Percentiles rank a stretch among this genome's conserved stretches.
Evolutionary conservation across 2,888 invertebrate species (phyloP).

Genomic region (Dermolepida albohirtum): DNA sequence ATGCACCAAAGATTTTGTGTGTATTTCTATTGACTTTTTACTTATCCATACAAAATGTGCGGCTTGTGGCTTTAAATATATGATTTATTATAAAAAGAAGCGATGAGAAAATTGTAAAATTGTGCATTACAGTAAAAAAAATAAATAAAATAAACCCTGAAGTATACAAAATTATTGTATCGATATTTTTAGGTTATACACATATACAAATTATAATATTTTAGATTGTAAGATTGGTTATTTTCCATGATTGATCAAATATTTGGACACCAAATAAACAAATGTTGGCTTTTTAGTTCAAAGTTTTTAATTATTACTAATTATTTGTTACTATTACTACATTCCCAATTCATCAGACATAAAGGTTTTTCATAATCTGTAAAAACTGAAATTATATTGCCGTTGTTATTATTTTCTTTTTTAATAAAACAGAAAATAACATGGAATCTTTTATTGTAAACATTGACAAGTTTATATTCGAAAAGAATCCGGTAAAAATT

Average conservation of each 20-base stretch:
- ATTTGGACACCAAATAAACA: conserved; percentile 43
- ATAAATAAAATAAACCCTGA: conserved; percentile 17
- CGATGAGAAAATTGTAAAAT: conserved; percentile 32
- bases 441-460: conserved; percentile 11
- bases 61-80: conserved; percentile 35
- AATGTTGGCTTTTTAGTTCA: conserved; percentile 41
- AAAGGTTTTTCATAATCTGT: conserved; percentile 13
- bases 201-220: conserved; percentile 41
- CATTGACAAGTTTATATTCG: no score
- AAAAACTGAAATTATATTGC: conserved; percentile 37
- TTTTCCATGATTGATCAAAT: conserved; percentile 31
- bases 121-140: conserved; percentile 30
- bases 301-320: conserved; percentile 32
- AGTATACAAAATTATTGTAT: conserved; percentile 38
- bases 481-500: no score
- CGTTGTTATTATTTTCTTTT: conserved; percentile 37
- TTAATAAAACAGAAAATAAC: conserved; percentile 32
- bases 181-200: conserved; percentile 44
- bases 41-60: conserved; percentile 14
- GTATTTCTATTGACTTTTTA: not conserved
- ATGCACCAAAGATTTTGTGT: not conserved
- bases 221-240: conserved; percentile 44
- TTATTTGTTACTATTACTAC: conserved; percentile 23
- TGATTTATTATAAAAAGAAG: conserved; percentile 29
- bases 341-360: conserved; percentile 33